Conservation (phyloP, 2,113 vertebrate species). For the Miniopterus natalensis region DNA sequence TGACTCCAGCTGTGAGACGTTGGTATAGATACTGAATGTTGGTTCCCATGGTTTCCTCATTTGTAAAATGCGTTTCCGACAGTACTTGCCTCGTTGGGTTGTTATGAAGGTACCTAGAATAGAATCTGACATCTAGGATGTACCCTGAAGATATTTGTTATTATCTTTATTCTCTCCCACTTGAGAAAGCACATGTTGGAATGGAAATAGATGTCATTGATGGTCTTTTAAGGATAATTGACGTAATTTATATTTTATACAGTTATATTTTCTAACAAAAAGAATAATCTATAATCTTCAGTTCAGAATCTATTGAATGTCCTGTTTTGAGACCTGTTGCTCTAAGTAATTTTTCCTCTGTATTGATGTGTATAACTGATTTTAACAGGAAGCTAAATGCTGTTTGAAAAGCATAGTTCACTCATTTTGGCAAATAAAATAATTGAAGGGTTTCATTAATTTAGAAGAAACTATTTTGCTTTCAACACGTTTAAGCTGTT, state of each 20-base stretch:
- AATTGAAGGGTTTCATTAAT: slow-evolving; percentile 51
- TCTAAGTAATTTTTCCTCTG: slow-evolving; percentile 47
- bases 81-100: neutral
- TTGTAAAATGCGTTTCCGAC: neutral
- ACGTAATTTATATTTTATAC: neutral
- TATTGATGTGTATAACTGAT: neutral
- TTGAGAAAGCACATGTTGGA: neutral
- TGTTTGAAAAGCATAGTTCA: neutral
- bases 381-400: slow-evolving; percentile 33
- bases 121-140: too few species aligned
- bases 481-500: slow-evolving; percentile 27
- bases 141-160: neutral
- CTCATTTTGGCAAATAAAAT: slow-evolving; percentile 23
- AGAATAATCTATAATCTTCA: neutral
- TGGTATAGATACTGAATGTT: neutral
- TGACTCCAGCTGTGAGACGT: neutral
- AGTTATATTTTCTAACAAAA: slow-evolving; percentile 15
- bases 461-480: slow-evolving; percentile 43
- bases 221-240: neutral
- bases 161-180: neutral
- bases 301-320: neutral
- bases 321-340: slow-evolving; percentile 30
- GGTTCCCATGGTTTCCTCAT: neutral
- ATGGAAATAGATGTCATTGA: neutral
- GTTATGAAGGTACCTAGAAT: neutral